A percentile compares a stretch with the other conserved stretches of the same genome.
Conservation (phyloP, 2,888 invertebrate species). For the Apodemia mormo region DNA sequence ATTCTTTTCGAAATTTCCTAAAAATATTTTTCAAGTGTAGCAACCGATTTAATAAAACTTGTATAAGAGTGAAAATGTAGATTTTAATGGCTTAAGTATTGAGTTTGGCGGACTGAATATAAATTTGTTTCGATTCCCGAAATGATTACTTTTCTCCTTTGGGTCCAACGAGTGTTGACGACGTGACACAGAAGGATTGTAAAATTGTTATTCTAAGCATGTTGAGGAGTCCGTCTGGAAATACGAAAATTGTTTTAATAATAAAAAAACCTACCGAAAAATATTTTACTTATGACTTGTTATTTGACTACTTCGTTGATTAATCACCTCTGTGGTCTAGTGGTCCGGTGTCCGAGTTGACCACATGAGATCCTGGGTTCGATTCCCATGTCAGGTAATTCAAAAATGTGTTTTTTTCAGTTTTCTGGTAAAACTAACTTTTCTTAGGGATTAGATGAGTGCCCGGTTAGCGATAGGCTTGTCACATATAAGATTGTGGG, state of each 20-base stretch:
- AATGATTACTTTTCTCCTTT: slow-evolving; percentile 73
- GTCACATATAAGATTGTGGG: too few species aligned
- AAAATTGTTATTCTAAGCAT: slow-evolving; percentile 76
- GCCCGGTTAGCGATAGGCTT: too few species aligned
- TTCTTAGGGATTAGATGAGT: too few species aligned
- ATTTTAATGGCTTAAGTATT: slow-evolving; percentile 49
- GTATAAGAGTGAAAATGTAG: slow-evolving; percentile 23
- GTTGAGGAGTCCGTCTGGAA: slow-evolving; percentile 67
- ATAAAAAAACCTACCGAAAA: slow-evolving; percentile 53
- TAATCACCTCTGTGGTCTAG: too few species aligned
- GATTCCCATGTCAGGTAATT: too few species aligned
- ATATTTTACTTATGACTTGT: slow-evolving; percentile 39
- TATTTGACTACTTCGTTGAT: too few species aligned
- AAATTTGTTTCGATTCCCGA: slow-evolving; percentile 70
- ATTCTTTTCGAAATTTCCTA: background rate
- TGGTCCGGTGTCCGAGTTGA: too few species aligned
- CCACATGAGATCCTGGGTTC: too few species aligned
- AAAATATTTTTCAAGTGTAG: background rate
- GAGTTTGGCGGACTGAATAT: slow-evolving; percentile 68
- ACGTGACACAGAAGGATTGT: slow-evolving; percentile 75
- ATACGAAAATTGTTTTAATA: slow-evolving; percentile 72
- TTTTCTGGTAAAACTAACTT: too few species aligned
- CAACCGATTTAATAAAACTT: slow-evolving; percentile 20
- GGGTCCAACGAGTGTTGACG: slow-evolving; percentile 65
- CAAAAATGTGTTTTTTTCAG: too few species aligned